Percentiles rank a stretch among this genome's conserved stretches.
These are phyloP conservation scores for Formica selysi DNA, from an alignment of 1,140 invertebrate species.

Conservation along the genomic window DNA sequence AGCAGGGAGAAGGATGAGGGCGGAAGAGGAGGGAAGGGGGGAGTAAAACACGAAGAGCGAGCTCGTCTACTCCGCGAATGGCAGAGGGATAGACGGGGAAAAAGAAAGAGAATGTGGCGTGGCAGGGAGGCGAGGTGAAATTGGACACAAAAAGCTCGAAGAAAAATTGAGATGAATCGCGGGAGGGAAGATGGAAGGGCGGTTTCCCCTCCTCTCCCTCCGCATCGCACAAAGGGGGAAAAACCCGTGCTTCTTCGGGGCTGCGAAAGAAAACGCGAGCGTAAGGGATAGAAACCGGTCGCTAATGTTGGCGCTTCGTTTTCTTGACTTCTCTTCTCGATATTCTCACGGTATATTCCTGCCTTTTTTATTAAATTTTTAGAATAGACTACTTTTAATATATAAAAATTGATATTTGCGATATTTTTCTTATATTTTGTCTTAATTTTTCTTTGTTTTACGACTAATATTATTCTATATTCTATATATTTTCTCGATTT, in stretches of 20 bases:
- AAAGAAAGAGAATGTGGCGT: slow-evolving; percentile 71
- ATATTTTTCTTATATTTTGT: not conserved
- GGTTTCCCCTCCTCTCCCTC: slow-evolving; percentile 32
- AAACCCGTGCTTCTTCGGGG: slow-evolving; percentile 71
- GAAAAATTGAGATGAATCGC: slow-evolving; percentile 84
- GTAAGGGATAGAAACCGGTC: slow-evolving; percentile 65
- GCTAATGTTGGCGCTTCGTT: slow-evolving; percentile 38
- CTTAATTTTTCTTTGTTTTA: not conserved
- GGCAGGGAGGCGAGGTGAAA: slow-evolving; percentile 76
- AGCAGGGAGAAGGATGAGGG: slow-evolving; percentile 37
- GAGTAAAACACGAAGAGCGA: slow-evolving; percentile 57
- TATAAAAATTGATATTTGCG: not conserved
- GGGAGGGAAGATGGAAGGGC: slow-evolving; percentile 75
- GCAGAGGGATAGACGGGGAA: slow-evolving; percentile 68
- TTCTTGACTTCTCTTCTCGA: slow-evolving; percentile 37
- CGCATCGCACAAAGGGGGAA: slow-evolving; percentile 41
- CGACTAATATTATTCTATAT: not conserved
- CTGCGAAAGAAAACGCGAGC: slow-evolving; percentile 70
- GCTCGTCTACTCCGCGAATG: slow-evolving; percentile 65
- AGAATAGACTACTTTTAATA: not conserved
- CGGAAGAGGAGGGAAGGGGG: slow-evolving; percentile 41
- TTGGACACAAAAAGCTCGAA: slow-evolving; percentile 80
- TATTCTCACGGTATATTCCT: not conserved
- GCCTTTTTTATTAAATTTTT: slow-evolving; percentile 18
- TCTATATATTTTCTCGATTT: not conserved